Evolutionary conservation across 2,888 invertebrate species (phyloP).

Genomic region (Mystacides longicornis): DNA sequence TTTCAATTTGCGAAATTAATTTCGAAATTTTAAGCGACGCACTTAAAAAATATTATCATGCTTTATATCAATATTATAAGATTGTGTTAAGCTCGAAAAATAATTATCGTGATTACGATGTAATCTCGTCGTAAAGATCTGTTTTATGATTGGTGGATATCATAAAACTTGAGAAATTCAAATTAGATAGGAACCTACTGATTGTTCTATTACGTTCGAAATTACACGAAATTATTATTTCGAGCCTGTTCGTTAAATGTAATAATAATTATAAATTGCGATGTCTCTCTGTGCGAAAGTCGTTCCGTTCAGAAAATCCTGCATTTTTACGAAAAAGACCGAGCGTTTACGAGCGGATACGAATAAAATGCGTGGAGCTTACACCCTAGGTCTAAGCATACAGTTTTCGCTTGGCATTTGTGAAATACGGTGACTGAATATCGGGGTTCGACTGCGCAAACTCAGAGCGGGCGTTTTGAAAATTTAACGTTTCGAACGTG

Average conservation of each 20-base stretch:
- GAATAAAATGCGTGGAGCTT: neutral
- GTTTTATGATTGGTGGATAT: neutral
- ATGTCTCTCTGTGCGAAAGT: too few species aligned
- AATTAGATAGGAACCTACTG: neutral
- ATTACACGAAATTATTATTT: neutral
- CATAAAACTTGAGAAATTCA: neutral
- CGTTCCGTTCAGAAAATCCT: neutral
- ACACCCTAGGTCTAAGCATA: neutral
- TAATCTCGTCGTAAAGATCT: neutral
- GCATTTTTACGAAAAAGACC: neutral
- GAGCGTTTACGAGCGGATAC: neutral
- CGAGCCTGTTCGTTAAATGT: too few species aligned
- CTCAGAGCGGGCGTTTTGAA: neutral
- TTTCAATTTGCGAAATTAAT: too few species aligned
- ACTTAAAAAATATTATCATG: too few species aligned
- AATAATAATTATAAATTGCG: too few species aligned
- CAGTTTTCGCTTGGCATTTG: neutral
- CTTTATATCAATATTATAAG: too few species aligned
- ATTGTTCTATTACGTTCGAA: conserved; percentile 1
- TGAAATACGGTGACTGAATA: neutral
- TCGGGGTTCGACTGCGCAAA: neutral
- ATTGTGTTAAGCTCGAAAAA: too few species aligned
- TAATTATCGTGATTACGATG: too few species aligned
- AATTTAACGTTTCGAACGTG: too few species aligned
- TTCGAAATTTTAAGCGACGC: too few species aligned